These are phyloP conservation scores for Drosophila phalerata DNA, from an alignment of 2,888 invertebrate species.

Conservation along the genomic window DNA sequence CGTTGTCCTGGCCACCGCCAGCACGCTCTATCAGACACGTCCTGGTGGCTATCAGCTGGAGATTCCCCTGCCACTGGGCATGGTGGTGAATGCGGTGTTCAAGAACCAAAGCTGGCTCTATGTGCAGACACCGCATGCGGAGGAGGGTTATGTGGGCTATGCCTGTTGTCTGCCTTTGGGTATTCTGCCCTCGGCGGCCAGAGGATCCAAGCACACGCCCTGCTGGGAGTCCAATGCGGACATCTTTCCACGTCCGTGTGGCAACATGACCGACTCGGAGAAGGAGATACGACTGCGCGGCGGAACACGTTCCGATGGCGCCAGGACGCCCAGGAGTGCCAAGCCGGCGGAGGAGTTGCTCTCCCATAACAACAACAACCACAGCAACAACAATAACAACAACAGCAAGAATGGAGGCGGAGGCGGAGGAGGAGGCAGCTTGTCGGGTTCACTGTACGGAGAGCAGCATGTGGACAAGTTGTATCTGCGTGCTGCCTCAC, in stretches of 20 bases:
- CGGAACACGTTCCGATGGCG: constrained; percentile 90
- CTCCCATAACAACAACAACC: constrained; percentile 41
- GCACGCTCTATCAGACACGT: constrained; percentile 91
- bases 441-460: constrained; percentile 86
- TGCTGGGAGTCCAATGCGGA: constrained; percentile 94
- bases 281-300: constrained; percentile 88
- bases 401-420: constrained; percentile 44
- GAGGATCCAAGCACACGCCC: constrained; percentile 87
- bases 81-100: constrained; percentile 94
- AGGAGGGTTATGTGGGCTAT: constrained; percentile 93
- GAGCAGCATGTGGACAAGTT: constrained; percentile 91
- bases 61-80: constrained; percentile 91
- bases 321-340: constrained; percentile 86
- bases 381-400: constrained; percentile 65
- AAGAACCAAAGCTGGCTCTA: constrained; percentile 94
- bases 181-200: constrained; percentile 87
- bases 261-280: constrained; percentile 93
- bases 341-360: constrained; percentile 66
- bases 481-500: constrained; percentile 88
- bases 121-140: constrained; percentile 93
- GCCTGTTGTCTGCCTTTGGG: constrained; percentile 92
- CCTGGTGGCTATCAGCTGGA: constrained; percentile 90
- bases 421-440: constrained; percentile 33
- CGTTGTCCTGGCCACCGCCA: constrained; percentile 92
- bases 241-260: constrained; percentile 92